phyloP scores from a whole-genome alignment of 2,797 vertebrate species.

The Scomberomorus guttatus region DNA sequence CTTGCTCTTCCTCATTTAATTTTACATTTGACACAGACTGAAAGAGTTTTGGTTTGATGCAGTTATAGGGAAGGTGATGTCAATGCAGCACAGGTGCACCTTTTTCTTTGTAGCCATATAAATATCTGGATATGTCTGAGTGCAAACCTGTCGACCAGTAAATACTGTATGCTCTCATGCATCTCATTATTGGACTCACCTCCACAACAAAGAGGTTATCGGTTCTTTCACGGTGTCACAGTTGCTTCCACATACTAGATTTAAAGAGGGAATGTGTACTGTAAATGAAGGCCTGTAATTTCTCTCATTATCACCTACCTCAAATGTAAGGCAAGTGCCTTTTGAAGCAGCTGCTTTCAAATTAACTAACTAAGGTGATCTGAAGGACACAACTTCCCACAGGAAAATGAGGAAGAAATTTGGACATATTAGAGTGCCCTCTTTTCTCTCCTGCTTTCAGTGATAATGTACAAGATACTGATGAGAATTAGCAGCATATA shows the following conservation, averaged over 20 bases:
- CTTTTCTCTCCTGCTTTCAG: constrained; percentile 23
- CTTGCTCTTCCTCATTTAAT: background rate
- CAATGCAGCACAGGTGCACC: too few species aligned
- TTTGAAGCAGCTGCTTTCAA: constrained; percentile 60
- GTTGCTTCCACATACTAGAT: constrained; percentile 50
- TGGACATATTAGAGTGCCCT: background rate
- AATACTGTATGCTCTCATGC: constrained; percentile 32
- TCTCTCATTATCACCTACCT: constrained; percentile 64
- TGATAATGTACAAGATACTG: constrained; percentile 30
- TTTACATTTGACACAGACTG: background rate
- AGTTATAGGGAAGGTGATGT: background rate
- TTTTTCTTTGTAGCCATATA: background rate
- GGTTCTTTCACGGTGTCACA: constrained; percentile 52
- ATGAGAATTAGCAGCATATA: constrained; percentile 7
- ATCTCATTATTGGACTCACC: constrained; percentile 53
- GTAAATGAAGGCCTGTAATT: constrained; percentile 65
- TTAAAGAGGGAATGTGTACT: constrained; percentile 59
- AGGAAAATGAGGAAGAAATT: constrained; percentile 41
- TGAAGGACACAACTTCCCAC: constrained; percentile 49
- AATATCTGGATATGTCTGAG: background rate
- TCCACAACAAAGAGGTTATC: constrained; percentile 61
- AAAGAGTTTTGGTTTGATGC: background rate
- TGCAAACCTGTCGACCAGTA: constrained; percentile 6
- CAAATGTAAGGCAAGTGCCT: constrained; percentile 46
- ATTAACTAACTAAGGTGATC: constrained; percentile 66